phyloP scores from a whole-genome alignment of 1,140 invertebrate species.

The Stegodyphus dumicola region DNA sequence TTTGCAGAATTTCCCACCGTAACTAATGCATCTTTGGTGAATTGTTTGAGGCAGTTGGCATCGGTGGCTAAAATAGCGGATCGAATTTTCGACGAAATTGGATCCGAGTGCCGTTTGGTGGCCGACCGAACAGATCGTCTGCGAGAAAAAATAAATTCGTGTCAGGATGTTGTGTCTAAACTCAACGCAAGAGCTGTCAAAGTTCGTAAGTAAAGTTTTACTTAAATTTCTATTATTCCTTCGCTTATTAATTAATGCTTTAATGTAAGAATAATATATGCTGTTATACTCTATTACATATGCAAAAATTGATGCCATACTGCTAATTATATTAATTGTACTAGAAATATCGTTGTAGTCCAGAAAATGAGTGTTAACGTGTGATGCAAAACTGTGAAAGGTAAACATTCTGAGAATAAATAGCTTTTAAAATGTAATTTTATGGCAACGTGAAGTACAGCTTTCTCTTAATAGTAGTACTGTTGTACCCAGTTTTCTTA shows the following conservation, averaged over 20 bases:
- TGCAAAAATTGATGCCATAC: no score
- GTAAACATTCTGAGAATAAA: no score
- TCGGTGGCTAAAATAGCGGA: constrained; percentile 35
- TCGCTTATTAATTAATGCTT: background rate
- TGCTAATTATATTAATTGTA: no score
- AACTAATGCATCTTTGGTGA: constrained; percentile 28
- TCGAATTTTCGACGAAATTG: constrained; percentile 52
- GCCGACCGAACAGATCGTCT: constrained; percentile 38
- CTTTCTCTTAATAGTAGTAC: no score
- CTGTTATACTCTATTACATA: no score
- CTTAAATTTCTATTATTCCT: constrained; percentile 68
- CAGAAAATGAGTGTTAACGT: no score
- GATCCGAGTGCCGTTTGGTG: constrained; percentile 40
- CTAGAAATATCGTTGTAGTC: no score
- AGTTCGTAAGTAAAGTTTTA: constrained; percentile 64
- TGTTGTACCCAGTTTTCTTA: no score
- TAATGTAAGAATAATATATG: no score
- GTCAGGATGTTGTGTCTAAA: constrained; percentile 28
- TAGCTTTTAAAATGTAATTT: no score
- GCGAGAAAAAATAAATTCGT: constrained; percentile 15
- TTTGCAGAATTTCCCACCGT: constrained; percentile 51
- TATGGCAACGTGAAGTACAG: no score
- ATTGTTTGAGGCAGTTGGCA: constrained; percentile 47
- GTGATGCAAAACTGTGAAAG: no score
- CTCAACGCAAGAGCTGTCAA: constrained; percentile 50